Evolutionary conservation across 2,113 vertebrate species (phyloP).

Genomic region (Apistogramma diplotaenia): DNA sequence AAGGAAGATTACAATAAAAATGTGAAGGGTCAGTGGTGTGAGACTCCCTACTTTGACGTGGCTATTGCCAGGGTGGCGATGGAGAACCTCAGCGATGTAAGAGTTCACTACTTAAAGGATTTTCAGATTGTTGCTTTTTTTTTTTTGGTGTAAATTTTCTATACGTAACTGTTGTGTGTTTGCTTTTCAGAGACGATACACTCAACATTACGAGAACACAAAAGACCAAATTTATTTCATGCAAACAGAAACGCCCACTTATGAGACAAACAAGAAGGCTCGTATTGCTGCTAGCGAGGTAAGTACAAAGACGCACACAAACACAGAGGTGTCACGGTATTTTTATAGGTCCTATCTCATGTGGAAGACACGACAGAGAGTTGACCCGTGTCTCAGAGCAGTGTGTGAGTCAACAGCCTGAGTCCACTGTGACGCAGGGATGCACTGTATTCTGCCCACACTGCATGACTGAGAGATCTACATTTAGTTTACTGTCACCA

Average conservation of each 20-base stretch:
- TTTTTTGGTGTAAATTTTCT: neutral
- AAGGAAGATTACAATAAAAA: constrained; percentile 92
- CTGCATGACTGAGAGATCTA: neutral
- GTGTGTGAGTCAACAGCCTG: constrained; percentile 48
- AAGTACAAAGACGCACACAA: constrained; percentile 28
- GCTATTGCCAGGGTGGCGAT: constrained; percentile 88
- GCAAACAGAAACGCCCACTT: constrained; percentile 95
- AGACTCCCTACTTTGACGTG: constrained; percentile 95
- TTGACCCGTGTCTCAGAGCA: constrained; percentile 41
- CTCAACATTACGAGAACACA: constrained; percentile 82
- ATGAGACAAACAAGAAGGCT: constrained; percentile 84
- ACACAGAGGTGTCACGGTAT: neutral
- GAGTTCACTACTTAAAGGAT: constrained; percentile 13
- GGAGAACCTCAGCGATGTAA: constrained; percentile 89
- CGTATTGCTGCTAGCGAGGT: constrained; percentile 85
- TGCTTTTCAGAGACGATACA: constrained; percentile 86
- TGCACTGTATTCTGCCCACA: constrained; percentile 17
- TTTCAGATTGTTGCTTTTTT: neutral
- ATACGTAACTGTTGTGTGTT: neutral
- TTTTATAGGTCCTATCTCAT: constrained; percentile 42
- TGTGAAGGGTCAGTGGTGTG: constrained; percentile 93
- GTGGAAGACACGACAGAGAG: constrained; percentile 38
- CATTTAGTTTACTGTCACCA: constrained; percentile 1
- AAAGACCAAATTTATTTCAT: constrained; percentile 99
- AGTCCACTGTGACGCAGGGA: constrained; percentile 32